A percentile compares a stretch with the other conserved stretches of the same genome.
Evolutionary conservation across 2,888 invertebrate species (phyloP).

Genomic region (Thysanoteuthis rhombus): DNA sequence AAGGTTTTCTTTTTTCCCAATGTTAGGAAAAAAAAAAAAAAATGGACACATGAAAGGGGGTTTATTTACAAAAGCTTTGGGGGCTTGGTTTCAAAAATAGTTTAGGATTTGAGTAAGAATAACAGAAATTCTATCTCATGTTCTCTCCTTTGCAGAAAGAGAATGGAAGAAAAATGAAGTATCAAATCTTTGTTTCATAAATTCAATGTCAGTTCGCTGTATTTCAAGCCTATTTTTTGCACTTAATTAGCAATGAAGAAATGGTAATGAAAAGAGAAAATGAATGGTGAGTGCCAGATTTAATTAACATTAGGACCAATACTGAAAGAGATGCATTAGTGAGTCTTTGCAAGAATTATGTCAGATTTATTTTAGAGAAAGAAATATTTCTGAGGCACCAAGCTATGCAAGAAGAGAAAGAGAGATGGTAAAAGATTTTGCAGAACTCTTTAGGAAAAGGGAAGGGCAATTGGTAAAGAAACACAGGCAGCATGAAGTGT

Average conservation of each 20-base stretch:
- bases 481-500: neutral
- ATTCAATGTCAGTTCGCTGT: neutral
- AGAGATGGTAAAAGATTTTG: neutral
- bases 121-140: neutral
- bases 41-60: neutral
- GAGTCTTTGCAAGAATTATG: neutral
- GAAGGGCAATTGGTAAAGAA: neutral
- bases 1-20: no score
- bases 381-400: neutral
- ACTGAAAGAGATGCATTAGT: neutral
- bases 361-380: neutral
- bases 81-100: neutral
- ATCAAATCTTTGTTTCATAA: neutral
- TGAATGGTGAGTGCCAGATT: neutral
- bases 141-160: neutral
- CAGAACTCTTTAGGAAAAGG: neutral
- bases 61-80: neutral
- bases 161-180: neutral
- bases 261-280: neutral
- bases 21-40: no score
- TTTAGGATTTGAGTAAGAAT: neutral
- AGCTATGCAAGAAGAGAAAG: neutral
- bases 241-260: neutral
- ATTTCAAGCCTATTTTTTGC: neutral
- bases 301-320: neutral